Conservation (phyloP, 2,888 invertebrate genomes). For the Lapara coniferarum region DNA sequence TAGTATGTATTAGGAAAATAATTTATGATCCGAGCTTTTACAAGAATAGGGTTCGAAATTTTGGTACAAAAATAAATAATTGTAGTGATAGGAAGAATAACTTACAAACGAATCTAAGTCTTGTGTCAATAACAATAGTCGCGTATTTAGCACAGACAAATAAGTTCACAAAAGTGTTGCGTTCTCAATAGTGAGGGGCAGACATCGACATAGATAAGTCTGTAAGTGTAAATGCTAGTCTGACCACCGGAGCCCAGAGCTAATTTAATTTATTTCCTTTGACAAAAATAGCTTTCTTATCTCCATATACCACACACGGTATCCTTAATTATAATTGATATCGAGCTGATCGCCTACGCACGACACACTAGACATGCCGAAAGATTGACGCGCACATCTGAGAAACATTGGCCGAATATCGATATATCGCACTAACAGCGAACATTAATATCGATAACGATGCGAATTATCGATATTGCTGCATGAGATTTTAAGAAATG, state of each 20-base stretch:
- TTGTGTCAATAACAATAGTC: constrained; percentile 3
- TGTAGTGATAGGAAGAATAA: constrained; percentile 40
- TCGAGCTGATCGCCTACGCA: constrained; percentile 64
- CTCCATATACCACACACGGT: constrained; percentile 60
- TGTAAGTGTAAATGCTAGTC: constrained; percentile 39
- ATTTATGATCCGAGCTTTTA: constrained; percentile 43
- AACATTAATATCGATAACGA: neutral
- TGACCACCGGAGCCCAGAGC: constrained; percentile 77
- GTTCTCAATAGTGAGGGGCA: no score
- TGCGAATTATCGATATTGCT: neutral
- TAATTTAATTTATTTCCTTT: constrained; percentile 68
- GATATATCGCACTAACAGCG: neutral
- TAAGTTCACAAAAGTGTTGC: neutral
- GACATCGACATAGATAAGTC: constrained; percentile 8
- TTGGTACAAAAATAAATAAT: constrained; percentile 50
- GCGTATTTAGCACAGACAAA: neutral
- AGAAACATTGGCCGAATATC: constrained; percentile 11
- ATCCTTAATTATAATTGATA: constrained; percentile 75
- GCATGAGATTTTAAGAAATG: neutral
- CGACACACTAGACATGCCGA: constrained; percentile 41
- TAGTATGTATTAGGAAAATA: constrained; percentile 41
- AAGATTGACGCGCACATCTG: constrained; percentile 29
- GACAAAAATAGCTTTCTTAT: constrained; percentile 80
- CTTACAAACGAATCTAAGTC: constrained; percentile 38
- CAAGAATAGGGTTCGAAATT: constrained; percentile 35